Base-by-base conservation (phyloP, 2,797 vertebrate genomes). In the Steatocranus sp. region DNA sequence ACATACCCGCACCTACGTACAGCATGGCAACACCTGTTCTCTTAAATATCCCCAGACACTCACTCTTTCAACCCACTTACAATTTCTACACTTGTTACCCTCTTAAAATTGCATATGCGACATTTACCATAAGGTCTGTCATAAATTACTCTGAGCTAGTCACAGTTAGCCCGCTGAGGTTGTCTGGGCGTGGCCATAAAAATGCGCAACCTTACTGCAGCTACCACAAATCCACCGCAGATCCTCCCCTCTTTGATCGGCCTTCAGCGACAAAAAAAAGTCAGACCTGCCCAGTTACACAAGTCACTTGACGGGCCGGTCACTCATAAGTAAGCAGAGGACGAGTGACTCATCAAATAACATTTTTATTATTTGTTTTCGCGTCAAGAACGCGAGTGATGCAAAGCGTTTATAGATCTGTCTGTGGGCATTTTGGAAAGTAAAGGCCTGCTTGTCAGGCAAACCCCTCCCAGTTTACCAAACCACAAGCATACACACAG, bases 161-260 rank as follows among this genome's bases (percentile, higher is more conserved):
- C 30, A 77, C 82, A 85, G 80, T 85, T 87, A 79, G 77, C 74
- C 66, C n/a, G 41, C 58, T 49, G 70, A 77, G 68, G 79, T 87
- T 84, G 77, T 53, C 41, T 84, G 93, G 94, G 95, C 89, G 95
- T 95, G 95, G 93, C 90, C 78, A 79, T 85, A 75, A 86, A 92
- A 93, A 94, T 90, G 88, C 89, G 93, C 93, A 94, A 93, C 88
- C 93, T 95, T 93, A 93, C 90, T 96, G 95, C 94, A 94, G 94
- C 91, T 91, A 86, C 93, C 79, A 91, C 92, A 92, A 90, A 91
- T 89, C 80, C 89, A 91, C 92, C 89, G 84, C 92, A 93, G 93
- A 89, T 91, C 92, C 90, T 85, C 86, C 88, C 86, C 66, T 81
- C 87, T 87, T 84, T 86, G 86, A 88, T 84, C 70, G 89, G 79